Conservation (phyloP, 1,140 invertebrate species). For the Lepidostoma basale region DNA sequence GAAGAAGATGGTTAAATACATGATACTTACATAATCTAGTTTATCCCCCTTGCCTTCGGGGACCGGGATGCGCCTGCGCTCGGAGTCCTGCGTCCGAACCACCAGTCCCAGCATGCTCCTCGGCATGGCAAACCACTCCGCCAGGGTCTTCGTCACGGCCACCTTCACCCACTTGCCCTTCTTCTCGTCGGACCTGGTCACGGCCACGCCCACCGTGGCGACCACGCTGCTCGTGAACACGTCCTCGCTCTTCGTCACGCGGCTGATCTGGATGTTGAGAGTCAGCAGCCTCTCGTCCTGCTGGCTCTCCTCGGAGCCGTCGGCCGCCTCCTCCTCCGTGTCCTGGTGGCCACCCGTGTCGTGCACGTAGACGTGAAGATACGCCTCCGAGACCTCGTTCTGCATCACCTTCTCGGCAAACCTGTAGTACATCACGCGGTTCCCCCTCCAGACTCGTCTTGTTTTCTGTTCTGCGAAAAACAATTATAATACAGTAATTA, state of each 20-base stretch:
- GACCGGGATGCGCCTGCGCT: conserved; percentile 55
- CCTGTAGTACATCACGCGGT: conserved; percentile 63
- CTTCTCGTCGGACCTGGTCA: background rate
- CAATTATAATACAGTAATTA: background rate
- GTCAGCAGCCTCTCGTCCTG: conserved; percentile 36
- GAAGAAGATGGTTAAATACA: no score
- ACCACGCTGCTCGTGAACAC: conserved; percentile 52
- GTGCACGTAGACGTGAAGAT: conserved; percentile 62
- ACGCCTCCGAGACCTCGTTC: conserved; percentile 60
- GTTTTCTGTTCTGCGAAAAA: conserved; percentile 12
- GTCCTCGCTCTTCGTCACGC: conserved; percentile 49
- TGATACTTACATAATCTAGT: conserved; percentile 1
- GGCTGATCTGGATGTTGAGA: conserved; percentile 54
- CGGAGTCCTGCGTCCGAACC: conserved; percentile 68
- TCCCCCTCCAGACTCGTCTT: conserved; percentile 48
- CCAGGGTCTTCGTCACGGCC: conserved; percentile 76
- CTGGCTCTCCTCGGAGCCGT: conserved; percentile 9
- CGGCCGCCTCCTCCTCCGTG: conserved; percentile 10
- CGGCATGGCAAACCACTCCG: conserved; percentile 75
- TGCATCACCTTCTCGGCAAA: conserved; percentile 63
- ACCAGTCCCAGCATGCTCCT: conserved; percentile 76
- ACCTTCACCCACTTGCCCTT: conserved; percentile 74
- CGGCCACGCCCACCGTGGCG: conserved; percentile 41
- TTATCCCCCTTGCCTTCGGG: conserved; percentile 53
- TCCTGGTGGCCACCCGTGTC: conserved; percentile 47